phyloP scores from a whole-genome alignment of 2,113 vertebrate genomes.

The Apodemus sylvaticus region DNA sequence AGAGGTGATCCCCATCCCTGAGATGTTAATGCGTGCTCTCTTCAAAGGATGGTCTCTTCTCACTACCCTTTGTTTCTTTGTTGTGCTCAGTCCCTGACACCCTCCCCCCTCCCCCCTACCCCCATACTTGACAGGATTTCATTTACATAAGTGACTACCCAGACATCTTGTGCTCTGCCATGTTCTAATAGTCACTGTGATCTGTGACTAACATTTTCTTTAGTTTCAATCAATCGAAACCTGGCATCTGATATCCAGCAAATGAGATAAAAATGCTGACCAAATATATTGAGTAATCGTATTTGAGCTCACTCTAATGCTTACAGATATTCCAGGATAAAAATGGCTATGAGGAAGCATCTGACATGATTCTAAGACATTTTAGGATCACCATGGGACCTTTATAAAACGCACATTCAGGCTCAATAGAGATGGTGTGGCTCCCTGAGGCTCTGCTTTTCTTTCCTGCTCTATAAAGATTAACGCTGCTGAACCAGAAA shows the following conservation, averaged over 20 bases:
- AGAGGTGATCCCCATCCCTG: background rate
- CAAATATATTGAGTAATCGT: background rate
- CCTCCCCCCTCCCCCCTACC: too few species aligned
- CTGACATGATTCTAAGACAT: background rate
- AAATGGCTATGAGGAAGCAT: background rate
- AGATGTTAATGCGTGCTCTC: background rate
- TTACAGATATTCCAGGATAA: constrained; percentile 18
- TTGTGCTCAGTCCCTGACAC: background rate
- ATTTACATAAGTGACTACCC: background rate
- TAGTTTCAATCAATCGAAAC: background rate
- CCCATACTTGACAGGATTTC: background rate
- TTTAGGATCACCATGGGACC: background rate
- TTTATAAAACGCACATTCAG: background rate
- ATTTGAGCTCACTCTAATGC: background rate
- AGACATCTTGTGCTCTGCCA: background rate
- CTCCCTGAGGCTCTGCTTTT: background rate
- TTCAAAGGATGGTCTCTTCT: background rate
- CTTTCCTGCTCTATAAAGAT: background rate
- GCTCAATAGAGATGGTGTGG: background rate
- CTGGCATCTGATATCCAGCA: background rate
- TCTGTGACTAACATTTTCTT: background rate
- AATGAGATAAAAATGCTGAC: background rate
- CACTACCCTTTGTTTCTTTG: background rate
- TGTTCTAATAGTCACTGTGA: background rate
- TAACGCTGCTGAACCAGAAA: too few species aligned